Evolutionary conservation across 2,797 vertebrate species (phyloP), one percentile per base, ranked within the genome.

Genomic region (Alcedo quadribrachys): DNA sequence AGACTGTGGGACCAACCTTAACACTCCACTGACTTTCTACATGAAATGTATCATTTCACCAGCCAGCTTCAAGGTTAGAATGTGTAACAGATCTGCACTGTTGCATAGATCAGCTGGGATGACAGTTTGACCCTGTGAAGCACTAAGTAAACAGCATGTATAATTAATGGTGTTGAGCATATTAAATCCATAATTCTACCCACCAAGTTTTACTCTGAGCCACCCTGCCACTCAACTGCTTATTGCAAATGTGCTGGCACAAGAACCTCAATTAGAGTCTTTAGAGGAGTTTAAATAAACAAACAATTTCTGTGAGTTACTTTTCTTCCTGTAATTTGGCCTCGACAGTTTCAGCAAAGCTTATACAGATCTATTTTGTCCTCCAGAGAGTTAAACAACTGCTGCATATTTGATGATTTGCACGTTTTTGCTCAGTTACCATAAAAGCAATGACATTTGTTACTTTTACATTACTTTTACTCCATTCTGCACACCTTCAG

Each of bases 161-260:
- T 45, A 60, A 80, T 68, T 89, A 74, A 87, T 85, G 71, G 24
- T 37, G 53, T 70, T 78, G 68, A 92, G 77, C 33, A 81, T 33
- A 77, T 63, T 66, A 91, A 86, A 88, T 45, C 40, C 65, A 42
- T 66, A 57, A 42, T 63, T 86, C 48, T 77, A 22, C 24, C 53
- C 50, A 70, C 55, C 19, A 71, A 55, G 53, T 84, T 84, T 83
- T 76, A 73, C n/a, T 73, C 60, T 37, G 46, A 80, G 50, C n/a
- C 67, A 57, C 40, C 20, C 37, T 89, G 50, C 53, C 68, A 53
- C 19, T 53, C 19, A 79, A 28, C 40, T 63, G 37, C 60, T 79
- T 48, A 42, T 22, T 70, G 51, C 3, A 5, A 65, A 58, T 1
- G 7, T 61, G 67, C 76, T 63, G 84, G 58, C 77, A 76, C 51